These are phyloP conservation scores for Pterostichus madidus DNA, from an alignment of 2,888 invertebrate species.

Conservation along the genomic window DNA sequence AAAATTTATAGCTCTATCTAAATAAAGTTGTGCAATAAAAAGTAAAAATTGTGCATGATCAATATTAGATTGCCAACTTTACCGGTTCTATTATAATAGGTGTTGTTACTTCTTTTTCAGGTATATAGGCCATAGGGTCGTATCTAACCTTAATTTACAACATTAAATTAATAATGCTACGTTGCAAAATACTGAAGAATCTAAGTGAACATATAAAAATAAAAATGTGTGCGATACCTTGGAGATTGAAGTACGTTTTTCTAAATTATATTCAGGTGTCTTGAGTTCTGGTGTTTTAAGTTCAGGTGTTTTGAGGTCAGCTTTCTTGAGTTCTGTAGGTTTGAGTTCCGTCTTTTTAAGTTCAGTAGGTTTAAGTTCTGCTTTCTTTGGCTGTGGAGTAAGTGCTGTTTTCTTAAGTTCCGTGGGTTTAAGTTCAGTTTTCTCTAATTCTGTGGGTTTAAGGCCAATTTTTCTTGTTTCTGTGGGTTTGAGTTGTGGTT, in stretches of 20 bases:
- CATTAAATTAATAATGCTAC: constrained; percentile 26
- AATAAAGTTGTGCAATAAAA: constrained; percentile 31
- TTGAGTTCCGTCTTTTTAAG: constrained; percentile 67
- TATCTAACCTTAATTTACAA: constrained; percentile 59
- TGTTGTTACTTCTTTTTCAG: constrained; percentile 60
- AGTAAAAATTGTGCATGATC: constrained; percentile 7
- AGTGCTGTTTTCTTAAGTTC: constrained; percentile 69
- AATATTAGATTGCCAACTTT: constrained; percentile 51
- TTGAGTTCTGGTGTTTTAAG: constrained; percentile 69
- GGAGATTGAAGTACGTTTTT: constrained; percentile 70
- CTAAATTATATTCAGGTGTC: constrained; percentile 53
- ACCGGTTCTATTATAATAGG: constrained; percentile 63
- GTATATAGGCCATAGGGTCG: constrained; percentile 66
- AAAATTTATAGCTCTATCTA: constrained; percentile 15
- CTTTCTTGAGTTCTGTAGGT: constrained; percentile 67
- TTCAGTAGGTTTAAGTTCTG: constrained; percentile 67
- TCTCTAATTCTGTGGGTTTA: constrained; percentile 62
- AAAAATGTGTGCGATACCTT: constrained; percentile 70
- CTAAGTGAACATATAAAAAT: constrained; percentile 16
- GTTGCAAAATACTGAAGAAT: constrained; percentile 25
- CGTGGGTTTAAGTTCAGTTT: constrained; percentile 67
- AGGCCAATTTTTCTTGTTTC: constrained; percentile 57
- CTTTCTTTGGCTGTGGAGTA: constrained; percentile 70
- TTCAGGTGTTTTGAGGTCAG: constrained; percentile 66
- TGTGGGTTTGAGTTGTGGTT: constrained; percentile 74